Evolutionary conservation across 2,888 invertebrate species (phyloP).

Genomic region (Oithona nana): DNA sequence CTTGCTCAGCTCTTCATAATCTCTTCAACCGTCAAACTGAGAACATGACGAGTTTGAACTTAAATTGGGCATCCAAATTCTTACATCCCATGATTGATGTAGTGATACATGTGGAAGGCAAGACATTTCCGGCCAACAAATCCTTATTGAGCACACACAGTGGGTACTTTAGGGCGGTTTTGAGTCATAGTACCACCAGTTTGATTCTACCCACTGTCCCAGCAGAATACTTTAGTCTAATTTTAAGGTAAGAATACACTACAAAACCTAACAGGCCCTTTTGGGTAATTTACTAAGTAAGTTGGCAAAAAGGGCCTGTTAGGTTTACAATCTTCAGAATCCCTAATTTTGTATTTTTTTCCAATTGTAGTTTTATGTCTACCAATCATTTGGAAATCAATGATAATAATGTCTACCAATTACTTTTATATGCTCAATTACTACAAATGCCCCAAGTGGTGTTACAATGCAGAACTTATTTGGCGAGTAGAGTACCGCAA

Average conservation of each 20-base stretch:
- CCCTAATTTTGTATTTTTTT: too few species aligned
- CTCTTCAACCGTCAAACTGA: too few species aligned
- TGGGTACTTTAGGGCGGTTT: constrained; percentile 37
- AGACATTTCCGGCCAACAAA: constrained; percentile 42
- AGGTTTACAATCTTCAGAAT: too few species aligned
- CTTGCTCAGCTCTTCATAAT: too few species aligned
- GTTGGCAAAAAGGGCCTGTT: too few species aligned
- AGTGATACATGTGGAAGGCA: constrained; percentile 39
- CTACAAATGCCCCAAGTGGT: constrained; percentile 50
- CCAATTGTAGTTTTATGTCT: too few species aligned
- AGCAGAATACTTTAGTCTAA: constrained; percentile 39
- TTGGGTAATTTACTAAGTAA: too few species aligned
- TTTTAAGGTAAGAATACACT: too few species aligned
- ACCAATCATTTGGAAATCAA: too few species aligned
- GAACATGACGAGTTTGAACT: too few species aligned
- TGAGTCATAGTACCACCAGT: constrained; percentile 37
- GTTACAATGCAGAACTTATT: constrained; percentile 26
- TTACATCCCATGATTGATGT: constrained; percentile 42
- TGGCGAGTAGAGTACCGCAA: background rate
- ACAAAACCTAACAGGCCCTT: too few species aligned
- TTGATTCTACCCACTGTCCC: constrained; percentile 22
- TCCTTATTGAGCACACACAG: constrained; percentile 45
- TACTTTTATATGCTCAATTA: constrained; percentile 45
- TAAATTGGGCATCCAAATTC: too few species aligned
- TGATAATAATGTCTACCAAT: constrained; percentile 38